Evolutionary conservation across 2,888 invertebrate genomes (phyloP).

Genomic region (Helleia helle): DNA sequence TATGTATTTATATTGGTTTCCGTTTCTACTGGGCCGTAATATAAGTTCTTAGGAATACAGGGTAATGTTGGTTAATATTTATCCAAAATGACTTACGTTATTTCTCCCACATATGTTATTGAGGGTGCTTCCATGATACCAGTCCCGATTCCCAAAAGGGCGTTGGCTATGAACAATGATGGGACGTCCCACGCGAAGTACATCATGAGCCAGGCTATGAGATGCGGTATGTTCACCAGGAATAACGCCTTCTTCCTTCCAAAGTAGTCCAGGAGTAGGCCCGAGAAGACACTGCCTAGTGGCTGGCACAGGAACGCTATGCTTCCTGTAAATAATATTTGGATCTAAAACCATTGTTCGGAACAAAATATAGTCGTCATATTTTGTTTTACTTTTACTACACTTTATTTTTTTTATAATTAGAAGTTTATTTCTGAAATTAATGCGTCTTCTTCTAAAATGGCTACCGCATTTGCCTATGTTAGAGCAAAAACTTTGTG

Average conservation of each 20-base stretch:
- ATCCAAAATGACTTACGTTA: slow-evolving; percentile 42
- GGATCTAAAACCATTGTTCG: no score
- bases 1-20: no score
- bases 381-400: no score
- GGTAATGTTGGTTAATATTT: no score
- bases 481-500: no score
- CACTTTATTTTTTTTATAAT: no score
- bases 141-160: slow-evolving; percentile 70
- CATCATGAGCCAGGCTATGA: slow-evolving; percentile 73
- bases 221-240: slow-evolving; percentile 72
- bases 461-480: no score
- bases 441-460: no score
- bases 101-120: slow-evolving; percentile 76
- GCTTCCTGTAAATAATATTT: slow-evolving; percentile 51
- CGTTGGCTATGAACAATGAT: slow-evolving; percentile 62
- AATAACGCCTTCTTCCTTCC: slow-evolving; percentile 72
- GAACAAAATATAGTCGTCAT: no score
- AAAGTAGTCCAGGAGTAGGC: slow-evolving; percentile 66
- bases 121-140: slow-evolving; percentile 76
- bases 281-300: slow-evolving; percentile 72
- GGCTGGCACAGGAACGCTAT: slow-evolving; percentile 74
- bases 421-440: no score
- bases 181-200: slow-evolving; percentile 63
- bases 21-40: no score
- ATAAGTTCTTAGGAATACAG: no score